Conservation (phyloP, 2,797 vertebrate genomes). For the Epinephelus coioides region DNA sequence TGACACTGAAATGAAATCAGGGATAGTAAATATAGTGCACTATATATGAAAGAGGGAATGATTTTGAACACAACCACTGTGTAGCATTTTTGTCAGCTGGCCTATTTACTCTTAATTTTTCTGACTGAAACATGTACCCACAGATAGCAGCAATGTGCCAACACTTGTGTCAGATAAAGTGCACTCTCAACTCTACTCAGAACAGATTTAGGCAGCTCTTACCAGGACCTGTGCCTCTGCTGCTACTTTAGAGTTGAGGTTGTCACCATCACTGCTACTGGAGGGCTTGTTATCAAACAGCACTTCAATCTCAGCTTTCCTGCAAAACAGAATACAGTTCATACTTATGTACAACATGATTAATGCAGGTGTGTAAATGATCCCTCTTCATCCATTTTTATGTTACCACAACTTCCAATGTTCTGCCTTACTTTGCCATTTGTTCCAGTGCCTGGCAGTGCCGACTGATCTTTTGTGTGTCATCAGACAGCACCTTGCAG, state of each 20-base stretch:
- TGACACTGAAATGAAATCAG: background rate
- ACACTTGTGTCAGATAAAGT: background rate
- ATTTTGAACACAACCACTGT: background rate
- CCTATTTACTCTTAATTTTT: background rate
- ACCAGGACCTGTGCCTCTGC: slow-evolving; percentile 86
- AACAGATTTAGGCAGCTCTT: slow-evolving; percentile 42
- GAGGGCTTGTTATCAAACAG: slow-evolving; percentile 71
- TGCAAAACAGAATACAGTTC: slow-evolving; percentile 56
- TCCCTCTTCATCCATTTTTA: background rate
- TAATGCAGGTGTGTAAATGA: background rate
- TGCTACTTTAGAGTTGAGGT: slow-evolving; percentile 44
- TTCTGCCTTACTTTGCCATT: slow-evolving; percentile 73
- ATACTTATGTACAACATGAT: background rate
- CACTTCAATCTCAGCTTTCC: slow-evolving; percentile 84
- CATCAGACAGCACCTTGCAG: slow-evolving; percentile 63
- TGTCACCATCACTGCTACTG: slow-evolving; percentile 47
- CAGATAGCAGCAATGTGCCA: background rate
- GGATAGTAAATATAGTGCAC: background rate
- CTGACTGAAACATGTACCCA: background rate
- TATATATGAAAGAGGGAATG: background rate
- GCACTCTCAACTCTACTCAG: background rate
- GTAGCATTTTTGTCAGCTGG: background rate
- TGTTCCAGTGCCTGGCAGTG: slow-evolving; percentile 77
- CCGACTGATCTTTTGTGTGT: slow-evolving; percentile 64
- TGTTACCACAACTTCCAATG: background rate